Evolutionary conservation across 2,797 vertebrate genomes (phyloP).

Genomic region (Simalia tracyae): DNA sequence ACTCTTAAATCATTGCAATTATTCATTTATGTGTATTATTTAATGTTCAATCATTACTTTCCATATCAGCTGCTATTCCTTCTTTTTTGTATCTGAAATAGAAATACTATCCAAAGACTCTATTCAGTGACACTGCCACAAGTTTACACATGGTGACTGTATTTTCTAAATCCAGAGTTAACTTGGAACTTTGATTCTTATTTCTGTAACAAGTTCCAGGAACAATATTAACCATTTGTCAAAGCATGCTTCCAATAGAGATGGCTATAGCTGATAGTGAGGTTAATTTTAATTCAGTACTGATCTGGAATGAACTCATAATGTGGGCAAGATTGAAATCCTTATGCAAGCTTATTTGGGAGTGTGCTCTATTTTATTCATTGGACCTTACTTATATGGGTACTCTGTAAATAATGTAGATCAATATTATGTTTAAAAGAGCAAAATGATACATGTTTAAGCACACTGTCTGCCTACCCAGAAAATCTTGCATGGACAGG

Average conservation of each 20-base stretch:
- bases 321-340: not conserved
- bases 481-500: not conserved
- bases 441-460: not conserved
- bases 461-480: not conserved
- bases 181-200: not conserved
- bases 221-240: not conserved
- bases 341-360: not conserved
- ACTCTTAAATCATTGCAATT: not conserved
- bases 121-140: not conserved
- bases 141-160: not conserved
- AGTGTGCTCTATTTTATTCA: not conserved
- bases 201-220: not conserved
- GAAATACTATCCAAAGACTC: not conserved
- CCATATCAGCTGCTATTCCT: not conserved
- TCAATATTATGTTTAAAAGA: not conserved
- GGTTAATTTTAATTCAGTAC: not conserved
- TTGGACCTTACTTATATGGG: not conserved
- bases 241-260: not conserved
- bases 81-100: not conserved
- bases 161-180: not conserved
- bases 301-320: not conserved
- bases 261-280: not conserved
- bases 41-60: not conserved
- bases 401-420: no score
- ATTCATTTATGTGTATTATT: not conserved